These are phyloP conservation scores for Tetrax tetrax DNA, from an alignment of 2,113 vertebrate genomes.

Conservation along the genomic window DNA sequence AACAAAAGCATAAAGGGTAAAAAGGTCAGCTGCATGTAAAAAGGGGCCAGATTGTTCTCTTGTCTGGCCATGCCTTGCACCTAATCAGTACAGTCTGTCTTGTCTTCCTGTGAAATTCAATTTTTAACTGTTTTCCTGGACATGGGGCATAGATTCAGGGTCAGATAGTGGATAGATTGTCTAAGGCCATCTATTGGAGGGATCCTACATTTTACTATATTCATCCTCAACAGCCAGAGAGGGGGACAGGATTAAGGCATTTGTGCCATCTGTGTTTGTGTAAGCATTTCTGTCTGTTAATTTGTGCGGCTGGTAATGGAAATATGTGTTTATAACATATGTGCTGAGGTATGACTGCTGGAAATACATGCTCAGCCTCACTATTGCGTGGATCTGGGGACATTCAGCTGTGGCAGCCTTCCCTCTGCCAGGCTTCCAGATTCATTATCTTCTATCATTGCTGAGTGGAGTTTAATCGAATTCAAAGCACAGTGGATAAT, in stretches of 20 bases:
- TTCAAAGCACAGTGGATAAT: background rate
- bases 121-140: background rate
- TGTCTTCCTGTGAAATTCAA: background rate
- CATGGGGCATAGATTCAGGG: background rate
- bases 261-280: background rate
- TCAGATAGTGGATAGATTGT: background rate
- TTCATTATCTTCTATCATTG: background rate
- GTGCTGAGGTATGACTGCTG: background rate
- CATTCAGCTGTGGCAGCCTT: background rate
- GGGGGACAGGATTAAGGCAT: background rate
- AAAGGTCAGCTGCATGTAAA: background rate
- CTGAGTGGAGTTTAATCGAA: background rate
- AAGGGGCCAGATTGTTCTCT: accelerated
- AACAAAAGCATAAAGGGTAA: background rate
- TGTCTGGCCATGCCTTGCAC: background rate
- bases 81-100: background rate
- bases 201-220: background rate
- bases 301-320: background rate
- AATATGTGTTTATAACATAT: background rate
- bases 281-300: background rate
- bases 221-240: background rate
- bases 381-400: background rate
- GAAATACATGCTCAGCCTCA: background rate
- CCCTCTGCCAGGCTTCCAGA: background rate
- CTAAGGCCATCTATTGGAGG: background rate